Evolutionary conservation across 2,113 vertebrate species (phyloP).

Genomic region (Chaetodon auriga): DNA sequence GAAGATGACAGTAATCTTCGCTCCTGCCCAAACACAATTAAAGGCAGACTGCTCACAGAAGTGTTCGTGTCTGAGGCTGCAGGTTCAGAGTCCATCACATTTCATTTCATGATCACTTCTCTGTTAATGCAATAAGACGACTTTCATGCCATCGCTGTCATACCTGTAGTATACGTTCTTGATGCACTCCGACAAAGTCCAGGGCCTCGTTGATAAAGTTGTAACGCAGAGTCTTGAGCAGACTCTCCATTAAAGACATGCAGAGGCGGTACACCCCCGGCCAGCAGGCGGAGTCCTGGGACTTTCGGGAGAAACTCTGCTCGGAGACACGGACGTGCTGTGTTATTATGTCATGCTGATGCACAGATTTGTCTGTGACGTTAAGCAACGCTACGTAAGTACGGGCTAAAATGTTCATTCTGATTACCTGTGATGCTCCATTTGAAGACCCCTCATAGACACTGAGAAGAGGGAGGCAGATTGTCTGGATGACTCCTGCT

Average conservation of each 20-base stretch:
- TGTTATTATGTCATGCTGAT: background rate
- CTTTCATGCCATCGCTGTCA: background rate
- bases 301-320: conserved; percentile 88
- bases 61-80: no score
- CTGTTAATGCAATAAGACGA: background rate
- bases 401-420: no score
- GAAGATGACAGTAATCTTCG: no score
- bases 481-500: conserved; percentile 93
- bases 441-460: conserved; percentile 93
- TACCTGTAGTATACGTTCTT: conserved; percentile 96
- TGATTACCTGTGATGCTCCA: conserved; percentile 89
- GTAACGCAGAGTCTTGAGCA: conserved; percentile 96
- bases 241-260: conserved; percentile 94
- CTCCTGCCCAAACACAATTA: no score
- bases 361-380: background rate
- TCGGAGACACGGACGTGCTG: conserved; percentile 32
- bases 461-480: conserved; percentile 94
- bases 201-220: conserved; percentile 95
- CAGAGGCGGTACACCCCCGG: conserved; percentile 94
- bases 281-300: conserved; percentile 94
- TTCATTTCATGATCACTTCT: no score
- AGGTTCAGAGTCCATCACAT: no score
- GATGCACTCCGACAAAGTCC: conserved; percentile 97
- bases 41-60: no score
- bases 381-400: background rate